Base-by-base conservation (phyloP, 2,888 invertebrate species). In the Oligia strigilis region DNA sequence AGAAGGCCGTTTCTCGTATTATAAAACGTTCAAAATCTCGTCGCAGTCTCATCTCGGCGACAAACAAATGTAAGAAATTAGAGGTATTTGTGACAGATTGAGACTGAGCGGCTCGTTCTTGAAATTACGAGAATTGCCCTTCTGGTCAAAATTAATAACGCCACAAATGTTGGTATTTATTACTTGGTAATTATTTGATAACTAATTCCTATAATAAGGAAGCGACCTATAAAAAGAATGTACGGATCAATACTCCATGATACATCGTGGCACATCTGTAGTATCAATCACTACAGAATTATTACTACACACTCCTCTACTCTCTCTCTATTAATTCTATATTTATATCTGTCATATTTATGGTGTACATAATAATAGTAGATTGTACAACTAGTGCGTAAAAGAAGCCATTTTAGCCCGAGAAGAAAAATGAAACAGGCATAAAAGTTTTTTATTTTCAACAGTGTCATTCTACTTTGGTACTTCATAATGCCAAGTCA, bases 111-210 rank as follows among this genome's bases (percentile, higher is more conserved):
- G 40, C 40, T 40, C 40, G 40, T 23, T 58, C 58, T 58, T 58
- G 4, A n/a, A n/a, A 23, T n/a, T 23, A 58, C n/a, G n/a, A 23
- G n/a, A 11, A 58, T 58, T 58, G 58, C 23, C 58, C 3, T 8
- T 58, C 65, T 40, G 19, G 19, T 49, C 17, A n/a, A 40, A 29
- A 78, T 67, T 49, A 46, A 78, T 78, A 77, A 60, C 43, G 14
- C 23, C 17, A 29, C 8, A 71, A 5, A 71, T 36, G 8, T 72
- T 62, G 8, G 14, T 4, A 19, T 40, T 19, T 11, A 23, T 58
- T 58, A 58, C 1, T 11, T 52, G 19, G 19, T 11, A 17, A 43
- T 64, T 52, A 40, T 40, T 62, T 62, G n/a, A 13, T 19, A 40
- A 49, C 36, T 5, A 60, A 49, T 36, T 17, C 17, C 58, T n/a